Conservation (phyloP, 1,140 invertebrate species). For the Araneus ventricosus region DNA sequence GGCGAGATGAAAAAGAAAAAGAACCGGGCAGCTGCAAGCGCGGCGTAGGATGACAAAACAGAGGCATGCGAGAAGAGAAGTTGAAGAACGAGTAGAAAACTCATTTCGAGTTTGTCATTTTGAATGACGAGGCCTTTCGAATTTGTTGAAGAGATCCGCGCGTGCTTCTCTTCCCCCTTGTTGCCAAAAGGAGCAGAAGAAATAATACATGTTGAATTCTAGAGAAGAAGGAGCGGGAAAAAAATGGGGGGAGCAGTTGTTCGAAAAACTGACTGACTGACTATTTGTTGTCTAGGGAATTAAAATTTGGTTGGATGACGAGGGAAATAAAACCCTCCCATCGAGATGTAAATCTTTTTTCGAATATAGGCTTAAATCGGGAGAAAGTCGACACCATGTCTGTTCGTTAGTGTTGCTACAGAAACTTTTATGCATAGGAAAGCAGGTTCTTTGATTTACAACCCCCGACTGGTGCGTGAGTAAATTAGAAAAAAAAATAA, state of each 20-base stretch:
- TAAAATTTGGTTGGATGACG: slow-evolving; percentile 24
- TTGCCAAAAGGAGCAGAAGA: neutral
- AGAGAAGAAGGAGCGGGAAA: neutral
- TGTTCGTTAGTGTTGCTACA: neutral
- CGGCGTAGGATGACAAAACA: slow-evolving; percentile 33
- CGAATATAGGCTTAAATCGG: neutral
- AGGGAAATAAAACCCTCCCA: neutral
- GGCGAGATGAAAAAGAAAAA: neutral
- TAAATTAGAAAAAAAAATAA: slow-evolving; percentile 21
- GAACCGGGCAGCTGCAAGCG: neutral
- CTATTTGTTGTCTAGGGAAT: slow-evolving; percentile 11
- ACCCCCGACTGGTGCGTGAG: neutral
- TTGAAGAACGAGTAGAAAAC: slow-evolving; percentile 50
- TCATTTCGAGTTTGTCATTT: slow-evolving; percentile 68
- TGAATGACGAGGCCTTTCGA: slow-evolving; percentile 62
- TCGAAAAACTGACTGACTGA: slow-evolving; percentile 16
- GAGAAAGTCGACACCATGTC: slow-evolving; percentile 4
- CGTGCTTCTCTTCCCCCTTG: slow-evolving; percentile 23
- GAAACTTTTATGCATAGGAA: neutral
- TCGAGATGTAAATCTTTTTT: neutral
- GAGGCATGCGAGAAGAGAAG: slow-evolving; percentile 4
- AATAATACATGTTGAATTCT: slow-evolving; percentile 19
- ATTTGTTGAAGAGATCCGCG: slow-evolving; percentile 49
- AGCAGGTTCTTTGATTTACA: slow-evolving; percentile 3
- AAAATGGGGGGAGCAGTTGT: neutral